phyloP scores from a whole-genome alignment of 2,888 invertebrate genomes.

The Athetis lepigone region DNA sequence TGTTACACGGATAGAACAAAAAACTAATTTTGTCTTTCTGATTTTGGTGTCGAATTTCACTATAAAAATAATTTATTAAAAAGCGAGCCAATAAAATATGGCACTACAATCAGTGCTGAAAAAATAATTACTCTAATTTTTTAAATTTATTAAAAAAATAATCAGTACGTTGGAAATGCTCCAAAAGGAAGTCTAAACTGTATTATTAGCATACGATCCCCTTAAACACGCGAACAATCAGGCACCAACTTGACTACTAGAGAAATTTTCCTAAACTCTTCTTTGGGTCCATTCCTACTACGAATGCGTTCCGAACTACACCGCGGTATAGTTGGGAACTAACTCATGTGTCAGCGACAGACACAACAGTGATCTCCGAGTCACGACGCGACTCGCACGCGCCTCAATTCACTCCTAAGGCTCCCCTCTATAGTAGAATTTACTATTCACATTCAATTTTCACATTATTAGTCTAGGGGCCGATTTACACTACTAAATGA shows the following conservation, averaged over 20 bases:
- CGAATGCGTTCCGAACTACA: slow-evolving; percentile 59
- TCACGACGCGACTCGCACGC: not conserved
- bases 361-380: slow-evolving; percentile 42
- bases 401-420: slow-evolving; percentile 65
- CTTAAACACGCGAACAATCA: slow-evolving; percentile 79
- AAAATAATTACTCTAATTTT: slow-evolving; percentile 84
- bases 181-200: slow-evolving; percentile 80
- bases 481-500: slow-evolving; percentile 75
- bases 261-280: slow-evolving; percentile 83
- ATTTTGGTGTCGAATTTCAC: slow-evolving; percentile 90
- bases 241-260: slow-evolving; percentile 89
- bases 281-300: slow-evolving; percentile 75
- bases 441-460: slow-evolving; percentile 62
- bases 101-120: slow-evolving; percentile 88
- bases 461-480: slow-evolving; percentile 71
- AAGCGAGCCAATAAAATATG: slow-evolving; percentile 89
- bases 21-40: slow-evolving; percentile 80
- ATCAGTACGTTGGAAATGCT: slow-evolving; percentile 89
- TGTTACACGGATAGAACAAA: slow-evolving; percentile 79
- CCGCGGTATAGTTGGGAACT: slow-evolving; percentile 48
- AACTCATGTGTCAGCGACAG: slow-evolving; percentile 62
- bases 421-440: slow-evolving; percentile 67
- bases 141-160: slow-evolving; percentile 83
- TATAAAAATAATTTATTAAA: slow-evolving; percentile 81
- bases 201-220: slow-evolving; percentile 73